Evolutionary conservation across 2,113 vertebrate species (phyloP).

Genomic region (Neogobius melanostomus): DNA sequence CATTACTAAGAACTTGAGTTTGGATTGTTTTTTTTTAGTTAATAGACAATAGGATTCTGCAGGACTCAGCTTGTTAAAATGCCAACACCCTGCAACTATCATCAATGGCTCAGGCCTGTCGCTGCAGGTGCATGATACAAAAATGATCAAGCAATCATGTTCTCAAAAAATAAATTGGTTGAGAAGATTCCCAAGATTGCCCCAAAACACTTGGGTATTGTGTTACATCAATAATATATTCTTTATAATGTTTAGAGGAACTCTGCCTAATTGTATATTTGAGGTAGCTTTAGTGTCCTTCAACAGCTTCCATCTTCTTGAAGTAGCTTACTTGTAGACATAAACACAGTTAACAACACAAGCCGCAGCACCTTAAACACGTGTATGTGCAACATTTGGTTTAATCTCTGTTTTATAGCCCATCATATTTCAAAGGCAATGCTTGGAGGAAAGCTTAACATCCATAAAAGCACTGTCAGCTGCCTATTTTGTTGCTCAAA

Average conservation of each 20-base stretch:
- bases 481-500: conserved; percentile 15
- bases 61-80: not conserved
- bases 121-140: not conserved
- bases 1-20: too few species aligned
- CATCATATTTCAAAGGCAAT: conserved; percentile 2
- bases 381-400: not conserved
- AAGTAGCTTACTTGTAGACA: not conserved
- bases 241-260: not conserved
- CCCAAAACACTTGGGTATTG: not conserved
- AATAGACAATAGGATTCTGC: not conserved
- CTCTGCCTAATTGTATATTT: not conserved
- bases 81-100: not conserved
- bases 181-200: not conserved
- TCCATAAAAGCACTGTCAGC: not conserved
- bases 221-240: not conserved
- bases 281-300: not conserved
- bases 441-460: not conserved
- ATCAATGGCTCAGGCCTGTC: not conserved
- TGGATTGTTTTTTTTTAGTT: too few species aligned
- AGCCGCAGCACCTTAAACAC: not conserved
- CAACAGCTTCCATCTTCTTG: not conserved
- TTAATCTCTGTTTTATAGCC: conserved; percentile 7
- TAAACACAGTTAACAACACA: not conserved
- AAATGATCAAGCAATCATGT: not conserved
- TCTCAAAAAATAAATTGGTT: not conserved